Conservation (phyloP, 2,113 vertebrate genomes). For the Egretta garzetta region DNA sequence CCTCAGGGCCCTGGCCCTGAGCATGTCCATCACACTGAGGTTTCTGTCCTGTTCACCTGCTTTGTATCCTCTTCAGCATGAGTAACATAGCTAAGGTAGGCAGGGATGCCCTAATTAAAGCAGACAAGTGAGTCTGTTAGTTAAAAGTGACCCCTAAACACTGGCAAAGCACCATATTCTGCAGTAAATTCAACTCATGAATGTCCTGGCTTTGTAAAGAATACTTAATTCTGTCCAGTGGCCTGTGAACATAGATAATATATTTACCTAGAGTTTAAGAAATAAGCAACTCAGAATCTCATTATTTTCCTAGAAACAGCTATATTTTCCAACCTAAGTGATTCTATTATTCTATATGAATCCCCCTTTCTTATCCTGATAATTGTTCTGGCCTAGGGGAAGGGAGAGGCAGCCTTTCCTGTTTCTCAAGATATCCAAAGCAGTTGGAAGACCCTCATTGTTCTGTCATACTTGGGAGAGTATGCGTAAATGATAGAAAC, state of each 20-base stretch:
- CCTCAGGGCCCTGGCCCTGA: not conserved
- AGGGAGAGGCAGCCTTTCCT: not conserved
- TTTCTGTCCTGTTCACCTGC: not conserved
- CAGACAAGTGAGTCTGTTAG: not conserved
- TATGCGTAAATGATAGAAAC: not conserved
- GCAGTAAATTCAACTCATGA: not conserved
- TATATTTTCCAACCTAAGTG: not conserved
- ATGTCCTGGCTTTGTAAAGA: not conserved
- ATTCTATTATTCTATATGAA: not conserved
- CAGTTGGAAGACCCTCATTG: not conserved
- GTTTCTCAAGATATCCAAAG: not conserved
- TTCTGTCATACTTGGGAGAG: not conserved
- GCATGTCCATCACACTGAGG: not conserved
- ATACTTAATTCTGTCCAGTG: not conserved
- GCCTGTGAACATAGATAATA: not conserved
- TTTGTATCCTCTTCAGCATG: not conserved
- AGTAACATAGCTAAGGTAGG: not conserved
- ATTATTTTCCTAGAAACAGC: not conserved
- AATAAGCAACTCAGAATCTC: not conserved
- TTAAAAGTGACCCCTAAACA: not conserved
- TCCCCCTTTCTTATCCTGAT: not conserved
- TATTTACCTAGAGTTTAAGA: not conserved
- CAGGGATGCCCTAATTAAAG: not conserved
- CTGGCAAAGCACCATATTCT: not conserved
- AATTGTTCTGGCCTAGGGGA: not conserved